A percentile compares a stretch with the other conserved stretches of the same genome.
Conservation (phyloP, 2,113 vertebrate genomes). For the Neopipo cinnamomea region DNA sequence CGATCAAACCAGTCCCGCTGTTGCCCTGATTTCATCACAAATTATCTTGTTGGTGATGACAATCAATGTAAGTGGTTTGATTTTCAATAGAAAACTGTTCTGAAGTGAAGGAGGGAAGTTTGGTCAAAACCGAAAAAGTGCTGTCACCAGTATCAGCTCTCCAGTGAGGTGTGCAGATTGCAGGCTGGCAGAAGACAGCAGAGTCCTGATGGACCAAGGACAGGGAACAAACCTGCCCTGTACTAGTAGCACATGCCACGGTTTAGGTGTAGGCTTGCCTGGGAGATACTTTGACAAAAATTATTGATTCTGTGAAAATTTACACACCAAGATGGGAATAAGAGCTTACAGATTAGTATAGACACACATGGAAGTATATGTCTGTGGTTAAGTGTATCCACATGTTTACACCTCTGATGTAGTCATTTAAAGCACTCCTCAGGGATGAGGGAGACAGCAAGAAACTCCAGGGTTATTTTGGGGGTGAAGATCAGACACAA, state of each 20-base stretch:
- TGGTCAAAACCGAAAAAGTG: neutral
- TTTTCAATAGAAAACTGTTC: neutral
- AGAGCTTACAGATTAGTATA: neutral
- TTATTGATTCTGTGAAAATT: neutral
- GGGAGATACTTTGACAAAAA: neutral
- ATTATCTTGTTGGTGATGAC: neutral
- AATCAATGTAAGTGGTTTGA: neutral
- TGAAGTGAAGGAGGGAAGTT: neutral
- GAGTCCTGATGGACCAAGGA: neutral
- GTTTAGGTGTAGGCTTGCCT: neutral
- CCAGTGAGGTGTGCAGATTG: neutral
- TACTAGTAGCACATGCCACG: fast-evolving
- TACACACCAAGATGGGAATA: neutral
- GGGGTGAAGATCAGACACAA: neutral
- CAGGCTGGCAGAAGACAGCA: neutral
- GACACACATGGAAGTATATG: fast-evolving
- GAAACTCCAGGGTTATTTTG: neutral
- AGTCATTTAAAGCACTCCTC: neutral
- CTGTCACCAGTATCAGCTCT: neutral
- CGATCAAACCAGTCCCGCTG: neutral
- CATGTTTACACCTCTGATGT: fast-evolving
- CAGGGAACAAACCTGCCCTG: neutral
- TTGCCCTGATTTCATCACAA: neutral
- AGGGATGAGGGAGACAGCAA: neutral
- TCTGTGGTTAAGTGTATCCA: neutral